Conservation (phyloP, 2,113 vertebrate species). For the Bettongia penicillata region DNA sequence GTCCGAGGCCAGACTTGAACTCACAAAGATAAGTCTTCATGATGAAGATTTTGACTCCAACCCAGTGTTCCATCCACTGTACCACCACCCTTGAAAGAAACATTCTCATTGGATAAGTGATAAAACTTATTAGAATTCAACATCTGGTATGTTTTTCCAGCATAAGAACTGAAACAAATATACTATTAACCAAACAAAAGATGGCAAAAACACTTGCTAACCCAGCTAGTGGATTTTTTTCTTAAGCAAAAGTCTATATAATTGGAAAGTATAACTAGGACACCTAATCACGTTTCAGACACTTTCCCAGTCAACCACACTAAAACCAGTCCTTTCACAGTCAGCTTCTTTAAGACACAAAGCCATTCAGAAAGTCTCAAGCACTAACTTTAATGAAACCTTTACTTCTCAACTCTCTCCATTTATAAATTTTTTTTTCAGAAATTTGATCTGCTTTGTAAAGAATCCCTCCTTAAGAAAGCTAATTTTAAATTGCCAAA, state of each 20-base stretch:
- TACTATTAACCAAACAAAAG: constrained; percentile 6
- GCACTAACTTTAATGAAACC: constrained; percentile 10
- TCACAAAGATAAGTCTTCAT: not conserved
- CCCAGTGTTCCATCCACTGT: no score
- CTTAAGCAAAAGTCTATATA: constrained; percentile 13
- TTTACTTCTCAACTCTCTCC: not conserved
- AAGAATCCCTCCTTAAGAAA: not conserved
- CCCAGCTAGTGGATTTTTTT: constrained; percentile 7
- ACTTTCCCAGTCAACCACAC: not conserved
- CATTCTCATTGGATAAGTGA: not conserved
- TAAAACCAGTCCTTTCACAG: constrained; percentile 19
- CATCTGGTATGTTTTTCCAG: not conserved
- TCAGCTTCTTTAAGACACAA: not conserved
- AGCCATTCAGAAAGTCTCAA: constrained; percentile 15
- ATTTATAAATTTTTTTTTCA: not conserved
- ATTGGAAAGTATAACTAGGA: constrained; percentile 60
- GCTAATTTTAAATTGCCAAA: not conserved
- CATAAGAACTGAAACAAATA: constrained; percentile 11
- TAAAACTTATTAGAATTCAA: not conserved
- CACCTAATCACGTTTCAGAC: constrained; percentile 30
- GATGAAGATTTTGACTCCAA: no score
- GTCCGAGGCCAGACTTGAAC: not conserved
- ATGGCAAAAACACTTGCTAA: constrained; percentile 17
- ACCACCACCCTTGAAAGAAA: not conserved
- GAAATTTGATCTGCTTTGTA: not conserved